Base-by-base conservation (phyloP, 2,888 invertebrate genomes). In the Chirona hameri region DNA sequence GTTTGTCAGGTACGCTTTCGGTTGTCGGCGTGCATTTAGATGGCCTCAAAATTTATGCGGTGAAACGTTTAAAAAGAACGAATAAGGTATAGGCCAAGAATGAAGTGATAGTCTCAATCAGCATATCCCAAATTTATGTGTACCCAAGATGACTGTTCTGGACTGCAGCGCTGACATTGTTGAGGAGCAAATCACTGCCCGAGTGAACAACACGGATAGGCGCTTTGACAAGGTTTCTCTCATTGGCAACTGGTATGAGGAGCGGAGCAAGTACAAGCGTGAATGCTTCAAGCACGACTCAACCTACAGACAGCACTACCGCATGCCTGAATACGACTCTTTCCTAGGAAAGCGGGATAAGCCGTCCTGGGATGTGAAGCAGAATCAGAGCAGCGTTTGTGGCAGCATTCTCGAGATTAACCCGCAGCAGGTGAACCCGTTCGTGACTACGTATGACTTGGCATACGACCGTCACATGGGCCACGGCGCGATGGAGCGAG, bases 281-380 rank as follows among this genome's bases (percentile, higher is more conserved):
- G 76, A 76, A 7, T 76, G 76, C 39, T 76, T 76, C 76, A 76
- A 76, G 39, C 76, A 76, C 15, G 76, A 76, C 15, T 31, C 76
- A 9, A 76, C 76, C 18, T 39, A 76, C 29, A 14, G 76, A 76
- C 76, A 76, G 24, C 76, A 76, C 9, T 76, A 21, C 39, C 76
- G 76, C 7, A 76, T 76, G 76, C 76, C 76, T 0, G 76, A 76
- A 9, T 76, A 76, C 27, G 76, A 76, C 21, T 76, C 27, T 10
- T 76, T 76, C 21, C 39, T 76, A 10, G 76, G 76, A 5, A 76
- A 76, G 15, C 76, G 76, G 0, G 76, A 76, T 10, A 76, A 76
- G 24, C 76, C 76, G 9, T n/a, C 76, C 2, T 76, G 21, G 1
- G 76, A 76, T 39, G 39, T 39, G 24, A 76, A 76, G 15, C 31